Evolutionary conservation across 2,113 vertebrate species (phyloP).

Genomic region (Petaurus breviceps): DNA sequence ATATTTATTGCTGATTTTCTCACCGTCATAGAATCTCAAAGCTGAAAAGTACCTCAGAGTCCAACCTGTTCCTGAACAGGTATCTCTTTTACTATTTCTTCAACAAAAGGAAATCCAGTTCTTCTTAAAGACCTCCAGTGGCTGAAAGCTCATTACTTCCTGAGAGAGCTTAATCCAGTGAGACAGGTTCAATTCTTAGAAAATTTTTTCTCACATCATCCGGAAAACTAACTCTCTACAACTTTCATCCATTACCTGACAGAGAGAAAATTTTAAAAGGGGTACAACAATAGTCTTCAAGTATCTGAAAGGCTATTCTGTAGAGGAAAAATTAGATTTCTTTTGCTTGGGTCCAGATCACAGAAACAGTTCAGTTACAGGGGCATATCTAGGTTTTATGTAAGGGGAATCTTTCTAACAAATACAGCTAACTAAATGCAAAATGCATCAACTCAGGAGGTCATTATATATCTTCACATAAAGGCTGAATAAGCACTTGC

Average conservation of each 20-base stretch:
- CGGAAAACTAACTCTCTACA: neutral
- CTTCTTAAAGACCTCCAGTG: neutral
- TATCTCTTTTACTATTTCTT: neutral
- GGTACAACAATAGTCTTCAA: neutral
- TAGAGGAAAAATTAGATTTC: neutral
- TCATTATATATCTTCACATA: neutral
- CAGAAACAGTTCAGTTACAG: neutral
- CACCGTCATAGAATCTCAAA: neutral
- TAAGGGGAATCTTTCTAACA: neutral
- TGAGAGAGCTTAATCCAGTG: neutral
- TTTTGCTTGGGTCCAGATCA: neutral
- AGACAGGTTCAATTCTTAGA: neutral
- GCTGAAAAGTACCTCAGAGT: neutral
- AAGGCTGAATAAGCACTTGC: neutral
- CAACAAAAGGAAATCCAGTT: neutral
- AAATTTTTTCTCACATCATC: neutral
- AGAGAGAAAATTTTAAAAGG: neutral
- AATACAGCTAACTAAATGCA: neutral
- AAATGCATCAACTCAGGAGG: neutral
- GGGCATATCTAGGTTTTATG: neutral
- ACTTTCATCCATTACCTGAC: neutral
- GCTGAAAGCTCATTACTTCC: neutral
- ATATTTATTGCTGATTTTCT: neutral
- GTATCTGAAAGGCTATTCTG: neutral
- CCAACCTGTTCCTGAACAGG: neutral